Conservation (phyloP, 2,888 invertebrate genomes). For the Julus scanicus region DNA sequence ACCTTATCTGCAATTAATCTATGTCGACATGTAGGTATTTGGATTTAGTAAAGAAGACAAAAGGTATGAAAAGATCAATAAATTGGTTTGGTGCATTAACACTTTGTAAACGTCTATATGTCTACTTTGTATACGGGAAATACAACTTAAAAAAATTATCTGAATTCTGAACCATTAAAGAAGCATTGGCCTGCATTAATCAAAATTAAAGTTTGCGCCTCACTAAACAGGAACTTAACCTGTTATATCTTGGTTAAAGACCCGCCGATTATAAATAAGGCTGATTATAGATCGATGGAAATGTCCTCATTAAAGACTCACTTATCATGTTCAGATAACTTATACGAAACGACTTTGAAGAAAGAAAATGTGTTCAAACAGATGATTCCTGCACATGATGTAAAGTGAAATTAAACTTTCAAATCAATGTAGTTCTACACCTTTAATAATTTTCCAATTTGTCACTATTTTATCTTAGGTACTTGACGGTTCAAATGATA, state of each 20-base stretch:
- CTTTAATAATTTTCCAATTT: too few relatives aligned
- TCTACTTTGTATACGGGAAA: background rate
- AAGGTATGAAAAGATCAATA: conserved; percentile 3
- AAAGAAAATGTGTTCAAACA: background rate
- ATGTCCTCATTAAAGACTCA: background rate
- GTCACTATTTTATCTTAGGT: too few relatives aligned
- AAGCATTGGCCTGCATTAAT: conserved; percentile 28
- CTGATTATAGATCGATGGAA: background rate
- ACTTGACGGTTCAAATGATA: too few relatives aligned
- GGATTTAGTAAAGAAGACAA: background rate
- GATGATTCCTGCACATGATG: background rate
- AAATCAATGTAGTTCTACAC: background rate
- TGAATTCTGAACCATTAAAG: conserved; percentile 16
- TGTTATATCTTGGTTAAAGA: conserved; percentile 29
- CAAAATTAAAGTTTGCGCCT: conserved; percentile 31
- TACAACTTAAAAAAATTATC: background rate
- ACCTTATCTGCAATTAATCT: background rate
- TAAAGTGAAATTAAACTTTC: background rate
- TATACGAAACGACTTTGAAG: background rate
- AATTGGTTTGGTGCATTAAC: background rate
- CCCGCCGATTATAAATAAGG: background rate
- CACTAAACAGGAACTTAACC: conserved; percentile 33
- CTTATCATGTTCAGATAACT: background rate
- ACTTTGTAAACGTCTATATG: background rate
- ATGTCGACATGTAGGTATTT: conserved; percentile 19